Base-by-base conservation (phyloP, 92 coral and sea anemone species). In the Zoanthus gigantus region DNA sequence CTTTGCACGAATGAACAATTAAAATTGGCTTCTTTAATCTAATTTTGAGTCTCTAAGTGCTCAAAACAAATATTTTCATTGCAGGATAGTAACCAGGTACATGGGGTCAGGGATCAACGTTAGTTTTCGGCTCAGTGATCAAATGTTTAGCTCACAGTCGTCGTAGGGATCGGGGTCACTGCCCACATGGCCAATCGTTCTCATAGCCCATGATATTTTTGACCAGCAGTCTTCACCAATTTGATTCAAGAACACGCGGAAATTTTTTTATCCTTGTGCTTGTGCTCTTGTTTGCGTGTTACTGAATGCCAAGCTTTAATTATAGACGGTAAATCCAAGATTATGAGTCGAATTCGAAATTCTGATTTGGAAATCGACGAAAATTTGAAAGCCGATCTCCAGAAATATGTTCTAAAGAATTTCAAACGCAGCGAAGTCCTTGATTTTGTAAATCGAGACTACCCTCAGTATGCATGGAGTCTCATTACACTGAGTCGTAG, bases 401-500 rank as follows among this genome's bases (percentile, higher is more conserved):
- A 93, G 28, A 29, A 66, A 18, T 90, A 90, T 87, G 95, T 93
- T 1, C 10, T 79, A 79, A 89, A 92, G 73, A 92, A 90, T 65
- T 83, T 90, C 12, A 75, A 42, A 32, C 85, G 90, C 5, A 77
- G 74, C 42, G 90, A 93, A 74, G 69, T 90, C 32, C 74, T 92
- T 57, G 93, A 88, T 73, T 90, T 90, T 75, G 84, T 88, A n/a
- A 17, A 69, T 18, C 91, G 93, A 23, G 95, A 93, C 82, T 90
- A 45, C 75, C 95, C 93, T 12, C 87, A 89, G 56, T 92, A 90
- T 76, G 89, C 93, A 28, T 92, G 95, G 93, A 92, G 95, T 82
- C 30, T 89, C 61, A 77, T 88, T 37, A 89, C 91, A 18, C 88
- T 86, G 28, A 92, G 95, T 78, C 69, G 87, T 15, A 66, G 95